Evolutionary conservation across 1,140 invertebrate genomes (phyloP).

Genomic region (Spodoptera frugiperda): DNA sequence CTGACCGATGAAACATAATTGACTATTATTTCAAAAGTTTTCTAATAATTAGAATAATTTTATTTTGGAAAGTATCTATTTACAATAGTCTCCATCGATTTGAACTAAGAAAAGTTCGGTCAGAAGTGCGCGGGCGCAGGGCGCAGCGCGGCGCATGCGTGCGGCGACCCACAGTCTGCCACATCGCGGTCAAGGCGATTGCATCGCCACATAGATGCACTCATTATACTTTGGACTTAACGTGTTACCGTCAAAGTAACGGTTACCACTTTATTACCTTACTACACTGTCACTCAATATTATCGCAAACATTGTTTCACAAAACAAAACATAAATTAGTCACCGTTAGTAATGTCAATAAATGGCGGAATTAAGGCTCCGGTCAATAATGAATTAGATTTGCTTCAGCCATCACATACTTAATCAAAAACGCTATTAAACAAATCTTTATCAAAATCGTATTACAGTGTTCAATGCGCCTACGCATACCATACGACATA

Average conservation of each 20-base stretch:
- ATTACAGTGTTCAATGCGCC: background rate
- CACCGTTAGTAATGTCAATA: too few relatives aligned
- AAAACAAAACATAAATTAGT: too few relatives aligned
- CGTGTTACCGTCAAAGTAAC: background rate
- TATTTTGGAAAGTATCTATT: background rate
- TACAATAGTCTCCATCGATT: background rate
- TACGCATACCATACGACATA: constrained; percentile 12
- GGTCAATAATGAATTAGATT: background rate
- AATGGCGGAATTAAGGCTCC: background rate
- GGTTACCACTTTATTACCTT: too few relatives aligned
- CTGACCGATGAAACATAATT: too few relatives aligned
- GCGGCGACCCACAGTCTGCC: constrained; percentile 47
- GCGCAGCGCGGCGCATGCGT: constrained; percentile 32
- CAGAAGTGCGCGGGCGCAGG: constrained; percentile 36
- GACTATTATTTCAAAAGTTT: too few relatives aligned
- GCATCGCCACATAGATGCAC: constrained; percentile 23
- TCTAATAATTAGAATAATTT: background rate
- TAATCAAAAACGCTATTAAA: background rate
- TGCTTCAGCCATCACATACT: background rate
- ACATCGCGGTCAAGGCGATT: constrained; percentile 46
- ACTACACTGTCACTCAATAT: too few relatives aligned
- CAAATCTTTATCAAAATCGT: background rate
- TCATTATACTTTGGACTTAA: constrained; percentile 25
- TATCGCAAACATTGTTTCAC: too few relatives aligned
- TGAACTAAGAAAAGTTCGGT: background rate